These are phyloP conservation scores for Astyanax mexicanus DNA, from an alignment of 2,797 vertebrate species.

Conservation along the genomic window DNA sequence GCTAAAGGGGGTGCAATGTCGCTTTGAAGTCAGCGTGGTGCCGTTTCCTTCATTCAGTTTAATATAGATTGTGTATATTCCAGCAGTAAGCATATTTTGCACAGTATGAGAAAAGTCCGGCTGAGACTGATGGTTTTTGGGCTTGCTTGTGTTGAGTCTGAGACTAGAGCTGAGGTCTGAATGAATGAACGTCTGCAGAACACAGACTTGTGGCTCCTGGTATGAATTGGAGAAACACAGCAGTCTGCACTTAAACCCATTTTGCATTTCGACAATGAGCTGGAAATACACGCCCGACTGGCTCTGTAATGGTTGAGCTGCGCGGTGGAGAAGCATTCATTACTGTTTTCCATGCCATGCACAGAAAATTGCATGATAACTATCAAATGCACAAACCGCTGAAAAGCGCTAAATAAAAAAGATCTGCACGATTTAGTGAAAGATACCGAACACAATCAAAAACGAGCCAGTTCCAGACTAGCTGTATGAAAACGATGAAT, in stretches of 20 bases:
- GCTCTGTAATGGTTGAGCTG: slow-evolving; percentile 5
- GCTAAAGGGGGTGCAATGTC: neutral
- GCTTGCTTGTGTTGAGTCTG: slow-evolving; percentile 4
- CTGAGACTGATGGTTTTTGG: neutral
- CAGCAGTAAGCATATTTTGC: neutral
- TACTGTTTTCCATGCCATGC: slow-evolving; percentile 4
- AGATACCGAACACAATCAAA: neutral
- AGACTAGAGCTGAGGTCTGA: neutral
- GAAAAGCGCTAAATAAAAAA: neutral
- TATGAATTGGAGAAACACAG: slow-evolving; percentile 1
- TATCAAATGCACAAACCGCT: slow-evolving; percentile 1
- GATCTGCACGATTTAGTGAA: neutral
- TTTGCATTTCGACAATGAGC: slow-evolving; percentile 11
- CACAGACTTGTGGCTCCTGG: slow-evolving; percentile 1
- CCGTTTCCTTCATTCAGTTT: neutral
- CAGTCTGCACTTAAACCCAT: slow-evolving; percentile 6
- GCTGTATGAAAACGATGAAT: neutral
- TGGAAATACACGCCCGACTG: slow-evolving; percentile 14
- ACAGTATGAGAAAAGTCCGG: neutral
- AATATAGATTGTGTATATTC: neutral
- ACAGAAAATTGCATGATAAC: slow-evolving; percentile 20
- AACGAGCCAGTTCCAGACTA: neutral
- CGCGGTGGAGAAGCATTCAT: slow-evolving; percentile 11
- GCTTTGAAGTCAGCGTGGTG: neutral
- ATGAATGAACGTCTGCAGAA: neutral